Percentiles rank a stretch among this genome's conserved stretches.
These are phyloP conservation scores for Uria lomvia DNA, from an alignment of 2,113 vertebrate genomes.

Conservation along the genomic window DNA sequence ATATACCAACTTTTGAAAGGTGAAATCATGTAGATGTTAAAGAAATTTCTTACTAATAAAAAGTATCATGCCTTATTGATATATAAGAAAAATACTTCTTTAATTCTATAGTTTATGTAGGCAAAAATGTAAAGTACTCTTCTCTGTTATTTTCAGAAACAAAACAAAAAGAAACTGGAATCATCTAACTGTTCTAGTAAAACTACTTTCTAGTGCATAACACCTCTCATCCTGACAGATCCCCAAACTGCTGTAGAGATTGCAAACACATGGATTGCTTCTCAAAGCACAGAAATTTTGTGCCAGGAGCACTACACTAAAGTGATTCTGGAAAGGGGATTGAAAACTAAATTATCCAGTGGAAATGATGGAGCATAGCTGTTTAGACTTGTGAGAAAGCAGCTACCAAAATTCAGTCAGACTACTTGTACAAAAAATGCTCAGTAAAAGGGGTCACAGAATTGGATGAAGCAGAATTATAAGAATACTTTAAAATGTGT, in stretches of 20 bases:
- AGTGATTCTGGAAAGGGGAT: not conserved
- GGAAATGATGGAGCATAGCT: slow-evolving; percentile 15
- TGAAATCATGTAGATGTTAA: not conserved
- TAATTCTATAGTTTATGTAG: not conserved
- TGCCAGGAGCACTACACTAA: slow-evolving; percentile 16
- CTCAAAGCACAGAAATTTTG: slow-evolving; percentile 16
- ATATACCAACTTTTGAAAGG: not conserved
- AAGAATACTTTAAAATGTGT: not conserved
- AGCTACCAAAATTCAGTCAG: not conserved
- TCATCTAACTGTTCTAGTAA: not conserved
- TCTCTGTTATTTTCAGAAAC: not conserved
- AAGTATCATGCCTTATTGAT: not conserved
- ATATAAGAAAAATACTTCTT: not conserved
- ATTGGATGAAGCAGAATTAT: not conserved
- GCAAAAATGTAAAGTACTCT: not conserved
- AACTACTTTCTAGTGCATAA: not conserved
- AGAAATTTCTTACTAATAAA: not conserved
- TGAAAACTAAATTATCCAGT: slow-evolving; percentile 34
- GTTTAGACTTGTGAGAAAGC: not conserved
- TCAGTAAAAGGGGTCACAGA: not conserved
- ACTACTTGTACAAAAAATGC: not conserved
- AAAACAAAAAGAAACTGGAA: not conserved
- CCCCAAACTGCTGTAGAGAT: not conserved
- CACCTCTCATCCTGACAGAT: slow-evolving; percentile 1
- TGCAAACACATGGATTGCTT: not conserved